Percentiles rank a stretch among this genome's conserved stretches.
Conservation (phyloP, 2,888 invertebrate species). For the Oligia strigilis region DNA sequence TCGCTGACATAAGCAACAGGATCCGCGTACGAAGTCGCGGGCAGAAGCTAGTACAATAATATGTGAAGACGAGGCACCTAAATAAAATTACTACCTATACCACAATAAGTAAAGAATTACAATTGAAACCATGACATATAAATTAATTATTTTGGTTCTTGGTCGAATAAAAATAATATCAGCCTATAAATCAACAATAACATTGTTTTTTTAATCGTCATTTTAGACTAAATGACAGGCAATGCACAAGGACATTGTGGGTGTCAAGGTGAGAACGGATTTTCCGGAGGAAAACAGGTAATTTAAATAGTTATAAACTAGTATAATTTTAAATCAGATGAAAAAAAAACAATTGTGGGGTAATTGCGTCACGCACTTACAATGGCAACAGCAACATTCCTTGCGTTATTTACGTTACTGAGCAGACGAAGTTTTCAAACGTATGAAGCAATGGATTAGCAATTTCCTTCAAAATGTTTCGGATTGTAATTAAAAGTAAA, state of each 20-base stretch:
- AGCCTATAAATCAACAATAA: neutral
- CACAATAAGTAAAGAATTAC: no score
- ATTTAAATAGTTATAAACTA: neutral
- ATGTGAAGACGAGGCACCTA: no score
- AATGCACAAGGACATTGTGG: neutral
- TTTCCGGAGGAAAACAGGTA: neutral
- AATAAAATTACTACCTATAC: no score
- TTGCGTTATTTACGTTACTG: neutral
- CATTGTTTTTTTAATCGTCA: neutral
- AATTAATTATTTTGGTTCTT: no score
- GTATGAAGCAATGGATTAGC: neutral
- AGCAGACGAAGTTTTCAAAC: neutral
- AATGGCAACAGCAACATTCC: neutral
- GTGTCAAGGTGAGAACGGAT: neutral
- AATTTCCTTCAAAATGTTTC: neutral
- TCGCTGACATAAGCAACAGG: no score
- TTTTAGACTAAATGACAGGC: no score
- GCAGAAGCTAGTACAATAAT: no score
- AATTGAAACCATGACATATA: no score
- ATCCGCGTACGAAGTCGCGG: no score
- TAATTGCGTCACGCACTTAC: neutral
- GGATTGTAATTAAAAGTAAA: neutral
- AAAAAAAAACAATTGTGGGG: neutral
- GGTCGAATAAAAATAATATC: no score
- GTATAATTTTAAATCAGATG: neutral